Conservation (phyloP, 2,113 vertebrate genomes). For the Rhinichthys klamathensis region DNA sequence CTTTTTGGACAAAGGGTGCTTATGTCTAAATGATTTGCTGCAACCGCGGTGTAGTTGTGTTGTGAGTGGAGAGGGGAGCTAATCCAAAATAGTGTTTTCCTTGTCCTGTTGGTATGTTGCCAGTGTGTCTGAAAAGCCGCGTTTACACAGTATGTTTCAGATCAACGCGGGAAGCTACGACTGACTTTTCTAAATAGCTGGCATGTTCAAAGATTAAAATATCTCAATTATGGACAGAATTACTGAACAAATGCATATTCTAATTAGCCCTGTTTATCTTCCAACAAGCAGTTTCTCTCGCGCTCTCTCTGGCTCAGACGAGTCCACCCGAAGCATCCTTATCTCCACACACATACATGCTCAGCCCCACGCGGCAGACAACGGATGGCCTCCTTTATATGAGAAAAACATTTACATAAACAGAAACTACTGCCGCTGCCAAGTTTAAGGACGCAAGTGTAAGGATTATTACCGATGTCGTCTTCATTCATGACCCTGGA, state of each 20-base stretch:
- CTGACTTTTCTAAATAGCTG: constrained; percentile 55
- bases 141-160: constrained; percentile 46
- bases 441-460: neutral
- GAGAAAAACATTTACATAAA: constrained; percentile 40
- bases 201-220: constrained; percentile 55
- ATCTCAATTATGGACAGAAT: constrained; percentile 63
- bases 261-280: constrained; percentile 64
- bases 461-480: neutral
- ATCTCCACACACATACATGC: constrained; percentile 61
- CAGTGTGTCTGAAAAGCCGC: constrained; percentile 37
- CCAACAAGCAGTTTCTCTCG: constrained; percentile 55
- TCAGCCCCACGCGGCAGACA: constrained; percentile 42
- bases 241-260: constrained; percentile 60
- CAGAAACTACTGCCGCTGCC: neutral
- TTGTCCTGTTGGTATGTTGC: constrained; percentile 25
- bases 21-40: constrained; percentile 30
- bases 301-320: constrained; percentile 37
- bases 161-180: constrained; percentile 39
- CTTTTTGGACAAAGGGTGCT: constrained; percentile 25
- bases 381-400: constrained; percentile 41
- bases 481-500: constrained; percentile 25
- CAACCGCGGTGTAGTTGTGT: neutral
- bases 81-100: constrained; percentile 37
- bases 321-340: constrained; percentile 52
- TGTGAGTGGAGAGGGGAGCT: constrained; percentile 32